Percentiles rank a stretch among this genome's conserved stretches.
Conservation (phyloP, 1,140 invertebrate genomes). For the Arctopsyche grandis region DNA sequence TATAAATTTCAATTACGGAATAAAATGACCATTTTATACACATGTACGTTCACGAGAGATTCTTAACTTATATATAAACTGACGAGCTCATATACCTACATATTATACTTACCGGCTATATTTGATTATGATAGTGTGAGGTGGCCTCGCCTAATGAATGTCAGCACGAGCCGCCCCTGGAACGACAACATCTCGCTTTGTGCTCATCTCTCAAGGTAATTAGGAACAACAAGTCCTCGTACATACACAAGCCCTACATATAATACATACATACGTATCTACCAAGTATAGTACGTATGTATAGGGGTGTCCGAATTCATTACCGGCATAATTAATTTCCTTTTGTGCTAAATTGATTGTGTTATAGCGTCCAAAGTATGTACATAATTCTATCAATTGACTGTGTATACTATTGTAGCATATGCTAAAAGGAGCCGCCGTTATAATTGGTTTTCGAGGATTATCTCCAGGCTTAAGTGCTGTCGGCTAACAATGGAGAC, state of each 20-base stretch:
- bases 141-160: constrained; percentile 19
- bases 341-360: background rate
- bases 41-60: too few relatives aligned
- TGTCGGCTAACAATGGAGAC: too few relatives aligned
- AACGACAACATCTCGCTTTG: constrained; percentile 25
- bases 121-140: constrained; percentile 16
- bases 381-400: too few relatives aligned
- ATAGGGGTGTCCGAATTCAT: background rate
- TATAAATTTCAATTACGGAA: too few relatives aligned
- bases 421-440: too few relatives aligned
- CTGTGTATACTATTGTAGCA: too few relatives aligned
- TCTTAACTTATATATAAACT: too few relatives aligned
- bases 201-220: constrained; percentile 29
- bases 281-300: background rate
- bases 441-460: too few relatives aligned
- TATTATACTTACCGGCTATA: background rate
- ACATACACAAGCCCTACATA: too few relatives aligned
- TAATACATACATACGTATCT: background rate
- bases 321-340: background rate
- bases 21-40: too few relatives aligned
- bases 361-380: too few relatives aligned
- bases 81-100: background rate
- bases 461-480: too few relatives aligned
- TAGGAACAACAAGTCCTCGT: constrained; percentile 19
- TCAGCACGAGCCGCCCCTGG: constrained; percentile 12